Evolutionary conservation across 2,888 invertebrate genomes (phyloP).

Genomic region (Dione vanillae): DNA sequence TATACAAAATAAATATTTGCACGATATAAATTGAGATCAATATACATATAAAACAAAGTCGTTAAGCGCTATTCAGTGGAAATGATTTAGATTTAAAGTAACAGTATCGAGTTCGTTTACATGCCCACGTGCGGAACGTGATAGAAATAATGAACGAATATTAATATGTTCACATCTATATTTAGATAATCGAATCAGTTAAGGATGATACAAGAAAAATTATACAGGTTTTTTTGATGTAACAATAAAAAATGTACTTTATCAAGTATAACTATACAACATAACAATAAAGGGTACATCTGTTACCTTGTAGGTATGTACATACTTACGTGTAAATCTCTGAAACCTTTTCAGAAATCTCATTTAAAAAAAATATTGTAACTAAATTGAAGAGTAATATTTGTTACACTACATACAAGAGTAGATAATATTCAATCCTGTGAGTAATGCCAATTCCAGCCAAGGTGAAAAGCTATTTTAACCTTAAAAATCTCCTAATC

Average conservation of each 20-base stretch:
- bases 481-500: neutral
- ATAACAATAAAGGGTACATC: too few species aligned
- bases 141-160: conserved; percentile 13
- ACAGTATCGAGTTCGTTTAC: neutral
- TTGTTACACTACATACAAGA: neutral
- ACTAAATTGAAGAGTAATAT: neutral
- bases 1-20: neutral
- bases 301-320: too few species aligned
- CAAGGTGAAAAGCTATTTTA: neutral
- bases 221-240: neutral
- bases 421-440: neutral
- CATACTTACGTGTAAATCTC: too few species aligned
- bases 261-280: too few species aligned
- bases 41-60: conserved; percentile 4
- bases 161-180: neutral
- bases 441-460: neutral
- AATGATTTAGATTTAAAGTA: conserved; percentile 2
- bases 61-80: conserved; percentile 12
- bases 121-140: conserved; percentile 11
- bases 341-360: too few species aligned
- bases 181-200: neutral
- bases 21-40: neutral
- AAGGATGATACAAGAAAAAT: neutral
- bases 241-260: neutral
- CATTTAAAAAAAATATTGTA: neutral